Percentiles rank a stretch among this genome's conserved stretches.
Conservation (phyloP, 2,113 vertebrate species). For the Eclectus roratus region DNA sequence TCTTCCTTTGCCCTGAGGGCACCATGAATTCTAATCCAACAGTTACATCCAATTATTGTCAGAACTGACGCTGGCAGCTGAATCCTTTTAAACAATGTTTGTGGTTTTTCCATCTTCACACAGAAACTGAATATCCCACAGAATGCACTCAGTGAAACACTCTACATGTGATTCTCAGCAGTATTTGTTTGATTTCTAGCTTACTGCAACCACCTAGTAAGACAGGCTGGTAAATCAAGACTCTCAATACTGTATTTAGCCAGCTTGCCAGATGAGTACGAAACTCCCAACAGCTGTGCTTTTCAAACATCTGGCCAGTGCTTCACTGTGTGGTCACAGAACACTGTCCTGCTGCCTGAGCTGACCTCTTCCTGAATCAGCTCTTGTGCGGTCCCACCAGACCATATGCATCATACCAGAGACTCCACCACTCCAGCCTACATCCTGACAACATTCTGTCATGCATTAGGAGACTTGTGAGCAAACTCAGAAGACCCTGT, state of each 20-base stretch:
- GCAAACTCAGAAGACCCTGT: background rate
- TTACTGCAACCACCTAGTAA: background rate
- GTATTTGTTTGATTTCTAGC: background rate
- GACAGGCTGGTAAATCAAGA: background rate
- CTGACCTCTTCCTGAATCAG: no score
- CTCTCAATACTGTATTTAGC: background rate
- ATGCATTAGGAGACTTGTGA: accelerated
- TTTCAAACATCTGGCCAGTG: background rate
- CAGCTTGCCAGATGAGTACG: background rate
- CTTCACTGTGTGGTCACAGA: accelerated
- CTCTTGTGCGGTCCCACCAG: background rate
- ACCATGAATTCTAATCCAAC: background rate
- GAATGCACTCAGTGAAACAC: background rate
- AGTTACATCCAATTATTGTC: background rate
- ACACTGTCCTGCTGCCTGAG: background rate
- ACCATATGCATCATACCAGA: background rate
- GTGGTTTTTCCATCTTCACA: background rate
- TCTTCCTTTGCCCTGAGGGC: background rate
- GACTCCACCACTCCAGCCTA: background rate
- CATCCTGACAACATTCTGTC: background rate
- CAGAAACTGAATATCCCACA: background rate
- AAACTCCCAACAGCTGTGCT: background rate
- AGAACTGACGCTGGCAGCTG: background rate
- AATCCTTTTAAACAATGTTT: background rate
- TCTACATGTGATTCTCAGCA: background rate